Evolutionary conservation across 2,888 invertebrate genomes (phyloP).

Genomic region (Nemurella pictetii): DNA sequence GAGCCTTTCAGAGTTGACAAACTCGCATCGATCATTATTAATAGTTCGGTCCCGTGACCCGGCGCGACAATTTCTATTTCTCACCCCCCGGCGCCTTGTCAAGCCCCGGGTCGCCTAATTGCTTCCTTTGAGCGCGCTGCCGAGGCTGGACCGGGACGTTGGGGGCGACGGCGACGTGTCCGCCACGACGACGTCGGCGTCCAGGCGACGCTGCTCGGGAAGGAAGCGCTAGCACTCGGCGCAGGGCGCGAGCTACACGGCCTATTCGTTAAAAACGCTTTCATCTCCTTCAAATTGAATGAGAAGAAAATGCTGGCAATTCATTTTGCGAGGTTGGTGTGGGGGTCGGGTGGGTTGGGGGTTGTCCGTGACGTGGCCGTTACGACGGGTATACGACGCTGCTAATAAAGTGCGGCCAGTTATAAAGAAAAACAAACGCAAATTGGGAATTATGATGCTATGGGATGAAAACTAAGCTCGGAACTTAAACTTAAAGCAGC

Average conservation of each 20-base stretch:
- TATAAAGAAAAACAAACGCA: no score
- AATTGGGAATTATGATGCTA: not conserved
- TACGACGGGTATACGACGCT: no score
- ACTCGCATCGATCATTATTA: conserved; percentile 11
- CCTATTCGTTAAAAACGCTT: not conserved
- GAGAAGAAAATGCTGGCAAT: no score
- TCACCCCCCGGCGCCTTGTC: not conserved
- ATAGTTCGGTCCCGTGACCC: not conserved
- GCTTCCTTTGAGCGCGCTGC: conserved; percentile 5
- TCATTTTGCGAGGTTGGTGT: not conserved
- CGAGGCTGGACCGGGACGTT: not conserved
- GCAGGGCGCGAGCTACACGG: no score
- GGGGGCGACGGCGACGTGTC: not conserved
- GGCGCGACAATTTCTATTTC: not conserved
- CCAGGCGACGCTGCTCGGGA: not conserved
- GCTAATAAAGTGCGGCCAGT: no score
- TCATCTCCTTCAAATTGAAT: no score
- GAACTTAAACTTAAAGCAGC: not conserved
- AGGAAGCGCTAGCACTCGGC: not conserved
- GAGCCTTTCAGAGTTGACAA: conserved; percentile 5
- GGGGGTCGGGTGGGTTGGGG: not conserved
- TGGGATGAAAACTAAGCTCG: not conserved
- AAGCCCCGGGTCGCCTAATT: not conserved
- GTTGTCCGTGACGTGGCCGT: no score
- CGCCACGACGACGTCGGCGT: not conserved